Conservation (phyloP, 2,888 invertebrate species). For the Acanthosepion esculentum region DNA sequence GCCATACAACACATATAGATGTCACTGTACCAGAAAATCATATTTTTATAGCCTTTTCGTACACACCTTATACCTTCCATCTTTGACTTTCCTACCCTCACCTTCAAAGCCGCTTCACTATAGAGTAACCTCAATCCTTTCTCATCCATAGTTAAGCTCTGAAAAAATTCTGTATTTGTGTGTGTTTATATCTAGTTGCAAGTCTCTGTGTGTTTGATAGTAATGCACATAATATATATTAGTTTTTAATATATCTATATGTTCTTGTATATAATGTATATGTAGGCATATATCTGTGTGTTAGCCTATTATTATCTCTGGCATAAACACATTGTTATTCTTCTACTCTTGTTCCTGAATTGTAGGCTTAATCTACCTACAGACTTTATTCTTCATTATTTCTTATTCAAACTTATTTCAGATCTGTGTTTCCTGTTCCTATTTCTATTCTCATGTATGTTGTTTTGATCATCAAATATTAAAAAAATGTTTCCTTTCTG, state of each 20-base stretch:
- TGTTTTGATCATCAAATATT: background rate
- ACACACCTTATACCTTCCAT: background rate
- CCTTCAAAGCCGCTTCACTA: background rate
- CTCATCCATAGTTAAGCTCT: background rate
- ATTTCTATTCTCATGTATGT: background rate
- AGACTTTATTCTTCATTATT: background rate
- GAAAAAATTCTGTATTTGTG: background rate
- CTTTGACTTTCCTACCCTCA: background rate
- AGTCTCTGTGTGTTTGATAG: background rate
- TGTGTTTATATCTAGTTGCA: background rate
- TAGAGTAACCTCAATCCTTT: background rate
- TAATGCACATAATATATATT: background rate
- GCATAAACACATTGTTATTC: conserved; percentile 2
- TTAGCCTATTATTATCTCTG: background rate
- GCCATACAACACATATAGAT: background rate
- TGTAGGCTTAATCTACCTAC: background rate
- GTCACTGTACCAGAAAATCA: background rate
- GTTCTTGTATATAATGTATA: background rate
- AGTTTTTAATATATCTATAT: background rate
- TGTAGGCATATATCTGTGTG: background rate
- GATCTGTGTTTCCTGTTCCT: background rate
- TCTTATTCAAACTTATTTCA: background rate
- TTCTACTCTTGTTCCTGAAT: background rate
- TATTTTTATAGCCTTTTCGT: background rate
- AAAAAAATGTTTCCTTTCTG: background rate